Conservation (phyloP, 2,888 invertebrate species). For the Andrena flavipes region DNA sequence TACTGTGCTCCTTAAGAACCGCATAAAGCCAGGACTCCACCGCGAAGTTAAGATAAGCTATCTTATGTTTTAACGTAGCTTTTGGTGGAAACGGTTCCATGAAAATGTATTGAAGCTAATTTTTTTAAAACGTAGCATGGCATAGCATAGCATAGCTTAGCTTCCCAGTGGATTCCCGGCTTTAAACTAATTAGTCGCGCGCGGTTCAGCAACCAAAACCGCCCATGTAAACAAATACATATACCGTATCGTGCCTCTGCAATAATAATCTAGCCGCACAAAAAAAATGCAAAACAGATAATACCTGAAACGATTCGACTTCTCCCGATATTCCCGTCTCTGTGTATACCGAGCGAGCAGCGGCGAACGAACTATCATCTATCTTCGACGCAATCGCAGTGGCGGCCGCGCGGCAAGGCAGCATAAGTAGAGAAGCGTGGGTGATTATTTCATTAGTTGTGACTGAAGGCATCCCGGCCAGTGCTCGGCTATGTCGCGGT, state of each 20-base stretch:
- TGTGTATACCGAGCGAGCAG: not conserved
- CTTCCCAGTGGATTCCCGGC: no score
- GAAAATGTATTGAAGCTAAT: no score
- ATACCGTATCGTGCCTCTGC: not conserved
- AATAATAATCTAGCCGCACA: not conserved
- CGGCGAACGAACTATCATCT: conserved; percentile 4
- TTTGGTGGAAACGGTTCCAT: no score
- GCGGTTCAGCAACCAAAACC: no score
- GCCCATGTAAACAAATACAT: not conserved
- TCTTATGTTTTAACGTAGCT: no score
- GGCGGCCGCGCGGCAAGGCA: conserved; percentile 12
- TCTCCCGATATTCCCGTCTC: not conserved
- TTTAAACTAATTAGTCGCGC: no score
- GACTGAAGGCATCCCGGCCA: conserved; percentile 8
- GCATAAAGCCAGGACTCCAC: no score
- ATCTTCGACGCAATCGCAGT: conserved; percentile 38
- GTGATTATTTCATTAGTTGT: conserved; percentile 70
- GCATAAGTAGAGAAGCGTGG: conserved; percentile 69
- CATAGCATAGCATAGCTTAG: no score
- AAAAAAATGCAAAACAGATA: conserved; percentile 15
- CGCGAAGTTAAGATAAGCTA: no score
- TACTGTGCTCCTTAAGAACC: no score
- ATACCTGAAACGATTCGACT: not conserved
- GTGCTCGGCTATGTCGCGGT: conserved; percentile 46
- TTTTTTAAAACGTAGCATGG: no score